phyloP scores from a whole-genome alignment of 2,113 vertebrate genomes.

The Aplodontia rufa region DNA sequence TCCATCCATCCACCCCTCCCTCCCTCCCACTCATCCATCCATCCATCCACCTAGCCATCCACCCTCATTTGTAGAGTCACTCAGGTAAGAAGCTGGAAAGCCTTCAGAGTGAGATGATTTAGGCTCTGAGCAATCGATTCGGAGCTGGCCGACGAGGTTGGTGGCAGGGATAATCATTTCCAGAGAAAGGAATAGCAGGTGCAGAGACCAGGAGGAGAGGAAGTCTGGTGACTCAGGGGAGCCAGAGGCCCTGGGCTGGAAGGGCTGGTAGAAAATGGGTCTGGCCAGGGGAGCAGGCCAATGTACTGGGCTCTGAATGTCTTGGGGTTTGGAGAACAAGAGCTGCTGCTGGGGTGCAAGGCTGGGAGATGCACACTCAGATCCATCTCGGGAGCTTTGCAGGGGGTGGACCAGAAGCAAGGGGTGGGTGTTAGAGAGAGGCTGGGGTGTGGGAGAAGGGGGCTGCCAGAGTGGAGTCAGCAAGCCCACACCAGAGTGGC shows the following conservation, averaged over 20 bases:
- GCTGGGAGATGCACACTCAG: not conserved
- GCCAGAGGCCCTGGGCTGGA: not conserved
- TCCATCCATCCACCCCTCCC: not conserved
- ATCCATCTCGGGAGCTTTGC: not conserved
- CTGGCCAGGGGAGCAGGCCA: not conserved
- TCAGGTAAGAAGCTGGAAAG: not conserved
- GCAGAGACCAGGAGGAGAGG: not conserved
- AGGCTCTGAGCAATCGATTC: not conserved
- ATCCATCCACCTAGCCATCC: not conserved
- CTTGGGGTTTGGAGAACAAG: not conserved
- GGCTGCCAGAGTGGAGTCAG: too few relatives aligned
- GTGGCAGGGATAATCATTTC: not conserved
- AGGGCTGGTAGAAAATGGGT: too few relatives aligned
- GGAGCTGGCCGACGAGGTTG: not conserved
- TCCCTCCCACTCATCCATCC: too few relatives aligned
- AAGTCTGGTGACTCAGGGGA: too few relatives aligned
- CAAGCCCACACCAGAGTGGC: fast-evolving
- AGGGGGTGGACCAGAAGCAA: not conserved
- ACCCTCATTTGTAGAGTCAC: not conserved
- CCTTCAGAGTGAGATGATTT: not conserved
- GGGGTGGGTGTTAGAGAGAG: not conserved
- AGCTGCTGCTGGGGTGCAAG: not conserved
- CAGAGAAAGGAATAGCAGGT: not conserved
- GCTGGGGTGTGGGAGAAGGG: not conserved
- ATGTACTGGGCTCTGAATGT: not conserved